Evolutionary conservation across 2,888 invertebrate genomes (phyloP).

Genomic region (Timandra comae): DNA sequence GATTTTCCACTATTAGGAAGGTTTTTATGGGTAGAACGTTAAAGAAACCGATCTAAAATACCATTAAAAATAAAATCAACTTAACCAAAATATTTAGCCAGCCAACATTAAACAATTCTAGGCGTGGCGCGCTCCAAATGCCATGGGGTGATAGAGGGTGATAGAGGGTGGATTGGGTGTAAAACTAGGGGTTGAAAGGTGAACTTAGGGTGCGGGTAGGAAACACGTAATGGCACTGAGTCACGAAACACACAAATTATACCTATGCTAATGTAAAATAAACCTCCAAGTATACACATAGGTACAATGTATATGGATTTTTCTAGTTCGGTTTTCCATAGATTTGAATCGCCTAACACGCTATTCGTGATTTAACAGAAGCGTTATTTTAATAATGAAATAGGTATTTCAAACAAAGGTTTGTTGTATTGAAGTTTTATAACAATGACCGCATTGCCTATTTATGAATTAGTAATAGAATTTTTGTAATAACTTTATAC

Average conservation of each 20-base stretch:
- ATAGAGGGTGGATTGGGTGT: slow-evolving; percentile 20
- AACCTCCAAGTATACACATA: no score
- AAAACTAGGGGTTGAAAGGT: slow-evolving; percentile 27
- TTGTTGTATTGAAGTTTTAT: slow-evolving; percentile 7
- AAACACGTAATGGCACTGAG: slow-evolving; percentile 61
- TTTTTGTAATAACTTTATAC: no score
- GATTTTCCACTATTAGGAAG: no score
- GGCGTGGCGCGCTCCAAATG: slow-evolving; percentile 43
- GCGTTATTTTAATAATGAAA: slow-evolving; percentile 18
- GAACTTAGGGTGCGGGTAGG: slow-evolving; percentile 38
- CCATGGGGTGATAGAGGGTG: slow-evolving; percentile 25
- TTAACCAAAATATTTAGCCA: slow-evolving; percentile 28
- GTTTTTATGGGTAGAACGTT: no score
- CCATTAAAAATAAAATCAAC: slow-evolving; percentile 16
- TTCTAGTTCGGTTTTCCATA: slow-evolving; percentile 22
- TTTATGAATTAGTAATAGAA: no score
- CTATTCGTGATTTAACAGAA: slow-evolving; percentile 29
- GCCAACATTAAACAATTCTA: slow-evolving; percentile 32
- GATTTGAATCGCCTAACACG: slow-evolving; percentile 28
- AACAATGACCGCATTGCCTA: no score
- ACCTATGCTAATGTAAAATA: slow-evolving; percentile 8
- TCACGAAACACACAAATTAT: slow-evolving; percentile 64
- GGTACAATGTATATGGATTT: slow-evolving; percentile 9
- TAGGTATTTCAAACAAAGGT: neutral
- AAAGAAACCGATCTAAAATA: no score